phyloP scores from a whole-genome alignment of 2,113 vertebrate species.

The Cygnus atratus region DNA sequence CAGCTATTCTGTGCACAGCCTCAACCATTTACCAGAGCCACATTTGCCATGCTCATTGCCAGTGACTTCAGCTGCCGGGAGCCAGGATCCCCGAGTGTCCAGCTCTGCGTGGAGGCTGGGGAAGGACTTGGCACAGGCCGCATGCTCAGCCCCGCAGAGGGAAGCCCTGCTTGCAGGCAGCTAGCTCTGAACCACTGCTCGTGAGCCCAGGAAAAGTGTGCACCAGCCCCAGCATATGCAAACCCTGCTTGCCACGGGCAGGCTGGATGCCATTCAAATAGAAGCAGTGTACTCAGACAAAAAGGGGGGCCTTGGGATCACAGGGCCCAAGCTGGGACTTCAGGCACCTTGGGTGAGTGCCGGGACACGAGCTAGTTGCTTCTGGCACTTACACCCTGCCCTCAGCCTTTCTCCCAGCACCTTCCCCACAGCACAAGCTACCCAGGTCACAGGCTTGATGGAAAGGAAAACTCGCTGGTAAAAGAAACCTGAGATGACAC shows the following conservation, averaged over 20 bases:
- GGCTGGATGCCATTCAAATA: background rate
- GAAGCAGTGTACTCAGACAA: background rate
- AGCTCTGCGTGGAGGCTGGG: background rate
- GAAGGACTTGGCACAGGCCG: background rate
- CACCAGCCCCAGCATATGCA: background rate
- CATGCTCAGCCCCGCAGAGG: background rate
- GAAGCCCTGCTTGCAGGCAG: fast-evolving
- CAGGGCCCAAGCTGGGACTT: background rate
- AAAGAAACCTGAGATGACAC: background rate
- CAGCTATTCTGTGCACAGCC: background rate
- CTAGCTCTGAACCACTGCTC: background rate
- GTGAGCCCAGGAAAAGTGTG: background rate
- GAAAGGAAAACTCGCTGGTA: background rate
- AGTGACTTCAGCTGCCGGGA: background rate
- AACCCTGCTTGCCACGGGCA: fast-evolving
- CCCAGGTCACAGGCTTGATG: background rate
- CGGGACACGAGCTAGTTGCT: background rate
- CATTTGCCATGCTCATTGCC: background rate
- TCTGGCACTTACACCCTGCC: background rate
- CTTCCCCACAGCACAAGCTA: background rate
- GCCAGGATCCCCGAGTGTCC: background rate
- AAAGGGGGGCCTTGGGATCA: background rate
- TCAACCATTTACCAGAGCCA: background rate
- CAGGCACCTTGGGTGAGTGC: background rate
- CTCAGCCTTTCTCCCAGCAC: background rate